phyloP scores from a whole-genome alignment of 2,888 invertebrate genomes.

The Scaptomyza cyrtandrae region DNA sequence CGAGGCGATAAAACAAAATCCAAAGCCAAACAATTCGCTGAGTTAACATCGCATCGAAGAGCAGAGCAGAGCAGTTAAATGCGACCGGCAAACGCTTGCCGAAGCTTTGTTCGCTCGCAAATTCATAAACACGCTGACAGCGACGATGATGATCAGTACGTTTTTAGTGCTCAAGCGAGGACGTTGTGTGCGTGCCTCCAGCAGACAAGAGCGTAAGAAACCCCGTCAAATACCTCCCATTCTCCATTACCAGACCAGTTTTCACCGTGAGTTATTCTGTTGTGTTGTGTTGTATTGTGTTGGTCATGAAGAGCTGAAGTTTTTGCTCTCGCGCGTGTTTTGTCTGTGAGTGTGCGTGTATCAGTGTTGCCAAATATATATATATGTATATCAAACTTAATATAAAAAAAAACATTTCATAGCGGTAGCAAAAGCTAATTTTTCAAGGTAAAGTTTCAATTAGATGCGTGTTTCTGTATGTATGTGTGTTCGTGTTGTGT shows the following conservation, averaged over 20 bases:
- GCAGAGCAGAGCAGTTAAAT: slow-evolving; percentile 38
- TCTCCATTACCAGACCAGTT: slow-evolving; percentile 62
- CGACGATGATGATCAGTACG: slow-evolving; percentile 65
- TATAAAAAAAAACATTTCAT: slow-evolving; percentile 38
- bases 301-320: slow-evolving; percentile 59
- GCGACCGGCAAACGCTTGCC: slow-evolving; percentile 36
- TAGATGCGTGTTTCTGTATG: slow-evolving; percentile 19
- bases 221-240: slow-evolving; percentile 20
- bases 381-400: slow-evolving; percentile 21
- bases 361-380: slow-evolving; percentile 67
- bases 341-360: slow-evolving; percentile 19
- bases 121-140: slow-evolving; percentile 16
- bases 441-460: slow-evolving; percentile 68
- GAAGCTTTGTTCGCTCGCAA: slow-evolving; percentile 41
- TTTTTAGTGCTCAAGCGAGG: slow-evolving; percentile 64
- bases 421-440: slow-evolving; percentile 27
- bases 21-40: slow-evolving; percentile 38
- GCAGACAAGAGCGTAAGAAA: slow-evolving; percentile 43
- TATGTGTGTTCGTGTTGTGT: neutral
- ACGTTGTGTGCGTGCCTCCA: slow-evolving; percentile 60
- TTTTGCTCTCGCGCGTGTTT: slow-evolving; percentile 29
- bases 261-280: slow-evolving; percentile 38
- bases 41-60: neutral
- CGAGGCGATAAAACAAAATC: slow-evolving; percentile 54
- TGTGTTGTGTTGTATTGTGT: slow-evolving; percentile 2